These are phyloP conservation scores for Acromyrmex charruanus DNA, from an alignment of 1,140 invertebrate genomes.

Conservation along the genomic window DNA sequence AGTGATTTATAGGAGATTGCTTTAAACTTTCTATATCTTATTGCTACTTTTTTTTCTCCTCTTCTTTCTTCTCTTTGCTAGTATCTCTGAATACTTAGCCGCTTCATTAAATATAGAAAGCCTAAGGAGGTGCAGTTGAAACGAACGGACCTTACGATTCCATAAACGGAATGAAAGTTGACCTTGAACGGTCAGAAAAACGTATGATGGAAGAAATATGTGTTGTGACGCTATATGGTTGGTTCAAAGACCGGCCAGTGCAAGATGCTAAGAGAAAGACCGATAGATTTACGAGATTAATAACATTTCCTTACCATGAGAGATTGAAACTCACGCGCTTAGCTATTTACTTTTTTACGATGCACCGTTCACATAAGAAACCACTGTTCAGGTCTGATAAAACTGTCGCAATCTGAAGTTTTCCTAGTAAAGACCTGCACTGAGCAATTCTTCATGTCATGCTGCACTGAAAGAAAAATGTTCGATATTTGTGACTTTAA, in stretches of 20 bases:
- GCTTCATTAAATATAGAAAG: constrained; percentile 43
- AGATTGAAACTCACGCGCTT: background rate
- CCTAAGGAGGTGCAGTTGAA: constrained; percentile 12
- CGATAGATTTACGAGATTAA: constrained; percentile 32
- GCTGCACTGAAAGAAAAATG: too few species aligned
- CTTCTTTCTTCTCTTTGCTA: background rate
- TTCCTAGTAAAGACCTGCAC: background rate
- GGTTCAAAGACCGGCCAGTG: constrained; percentile 37
- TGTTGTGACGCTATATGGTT: constrained; percentile 20
- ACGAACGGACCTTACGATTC: background rate
- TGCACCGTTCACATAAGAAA: background rate
- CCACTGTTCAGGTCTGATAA: background rate
- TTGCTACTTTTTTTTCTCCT: background rate
- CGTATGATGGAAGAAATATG: constrained; percentile 39
- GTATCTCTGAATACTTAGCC: background rate
- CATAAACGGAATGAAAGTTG: constrained; percentile 57
- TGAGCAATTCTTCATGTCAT: too few species aligned
- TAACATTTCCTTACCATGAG: background rate
- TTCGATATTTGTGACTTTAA: too few species aligned
- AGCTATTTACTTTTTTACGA: background rate
- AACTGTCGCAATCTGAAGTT: background rate
- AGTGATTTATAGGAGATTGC: background rate
- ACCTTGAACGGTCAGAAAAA: constrained; percentile 47
- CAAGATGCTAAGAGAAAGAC: background rate
- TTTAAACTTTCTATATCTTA: constrained; percentile 27